These are phyloP conservation scores for Pollenia angustigena DNA, from an alignment of 2,888 invertebrate genomes.

Conservation along the genomic window DNA sequence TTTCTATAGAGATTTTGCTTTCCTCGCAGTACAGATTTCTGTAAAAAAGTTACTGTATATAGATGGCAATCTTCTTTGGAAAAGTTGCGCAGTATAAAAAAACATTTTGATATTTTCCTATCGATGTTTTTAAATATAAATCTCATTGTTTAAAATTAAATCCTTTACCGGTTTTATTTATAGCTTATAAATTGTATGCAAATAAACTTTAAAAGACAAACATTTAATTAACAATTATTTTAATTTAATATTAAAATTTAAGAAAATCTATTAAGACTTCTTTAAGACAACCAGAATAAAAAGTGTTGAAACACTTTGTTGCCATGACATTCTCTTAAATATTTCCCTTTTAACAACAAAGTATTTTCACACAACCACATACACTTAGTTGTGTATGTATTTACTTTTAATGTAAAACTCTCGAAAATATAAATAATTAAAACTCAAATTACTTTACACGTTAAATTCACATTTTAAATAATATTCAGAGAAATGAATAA, in stretches of 20 bases:
- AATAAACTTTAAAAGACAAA: constrained; percentile 46
- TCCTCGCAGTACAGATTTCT: too few species aligned
- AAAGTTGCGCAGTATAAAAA: too few species aligned
- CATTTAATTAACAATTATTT: constrained; percentile 45
- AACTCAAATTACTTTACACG: constrained; percentile 63
- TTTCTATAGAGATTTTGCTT: too few species aligned
- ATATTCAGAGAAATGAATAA: constrained; percentile 35
- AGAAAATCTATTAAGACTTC: constrained; percentile 2
- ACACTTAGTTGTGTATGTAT: background rate
- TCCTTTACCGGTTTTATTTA: constrained; percentile 19
- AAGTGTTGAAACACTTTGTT: background rate
- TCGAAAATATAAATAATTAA: constrained; percentile 61
- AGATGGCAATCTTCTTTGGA: too few species aligned
- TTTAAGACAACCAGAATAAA: background rate
- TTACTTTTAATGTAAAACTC: constrained; percentile 24
- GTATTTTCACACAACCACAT: background rate
- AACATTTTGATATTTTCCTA: too few species aligned
- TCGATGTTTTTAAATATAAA: too few species aligned
- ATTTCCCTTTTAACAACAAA: constrained; percentile 17
- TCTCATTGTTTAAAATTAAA: background rate
- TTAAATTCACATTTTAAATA: constrained; percentile 54
- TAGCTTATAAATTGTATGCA: constrained; percentile 9
- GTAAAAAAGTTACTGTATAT: too few species aligned
- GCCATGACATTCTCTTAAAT: constrained; percentile 8
- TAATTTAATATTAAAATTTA: constrained; percentile 16